phyloP scores from a whole-genome alignment of 2,113 vertebrate species.

The Carlito syrichta region DNA sequence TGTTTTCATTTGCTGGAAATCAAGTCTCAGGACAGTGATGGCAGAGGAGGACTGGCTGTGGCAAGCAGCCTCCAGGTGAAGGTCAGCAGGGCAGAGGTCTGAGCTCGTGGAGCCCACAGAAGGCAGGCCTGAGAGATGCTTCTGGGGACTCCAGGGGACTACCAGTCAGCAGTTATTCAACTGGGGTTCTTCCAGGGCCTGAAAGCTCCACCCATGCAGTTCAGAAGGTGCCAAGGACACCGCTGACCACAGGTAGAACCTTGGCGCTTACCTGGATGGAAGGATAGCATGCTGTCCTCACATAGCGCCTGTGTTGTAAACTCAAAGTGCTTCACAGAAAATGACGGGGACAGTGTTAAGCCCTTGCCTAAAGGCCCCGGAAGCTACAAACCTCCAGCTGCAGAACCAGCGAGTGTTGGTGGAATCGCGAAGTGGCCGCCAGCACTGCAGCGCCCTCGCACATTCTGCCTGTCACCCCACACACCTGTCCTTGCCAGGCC shows the following conservation, averaged over 20 bases:
- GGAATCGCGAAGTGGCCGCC: not conserved
- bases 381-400: not conserved
- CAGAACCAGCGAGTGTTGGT: too few species aligned
- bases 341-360: not conserved
- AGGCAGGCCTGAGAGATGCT: too few species aligned
- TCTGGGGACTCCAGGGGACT: not conserved
- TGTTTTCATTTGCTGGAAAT: not conserved
- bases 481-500: not conserved
- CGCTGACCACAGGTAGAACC: not conserved
- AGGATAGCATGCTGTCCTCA: not conserved
- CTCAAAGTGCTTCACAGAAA: not conserved
- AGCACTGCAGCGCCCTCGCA: not conserved
- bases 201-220: not conserved
- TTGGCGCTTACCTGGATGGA: not conserved
- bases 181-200: not conserved
- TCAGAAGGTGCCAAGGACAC: not conserved
- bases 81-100: not conserved
- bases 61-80: not conserved
- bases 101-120: too few species aligned
- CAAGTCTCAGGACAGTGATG: not conserved
- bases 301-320: not conserved
- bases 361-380: constrained; percentile 53
- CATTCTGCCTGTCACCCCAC: not conserved
- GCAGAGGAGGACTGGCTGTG: not conserved
- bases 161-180: not conserved